These are phyloP conservation scores for Caenorhabditis sinica DNA, from an alignment of 2,888 invertebrate genomes.

Conservation along the genomic window DNA sequence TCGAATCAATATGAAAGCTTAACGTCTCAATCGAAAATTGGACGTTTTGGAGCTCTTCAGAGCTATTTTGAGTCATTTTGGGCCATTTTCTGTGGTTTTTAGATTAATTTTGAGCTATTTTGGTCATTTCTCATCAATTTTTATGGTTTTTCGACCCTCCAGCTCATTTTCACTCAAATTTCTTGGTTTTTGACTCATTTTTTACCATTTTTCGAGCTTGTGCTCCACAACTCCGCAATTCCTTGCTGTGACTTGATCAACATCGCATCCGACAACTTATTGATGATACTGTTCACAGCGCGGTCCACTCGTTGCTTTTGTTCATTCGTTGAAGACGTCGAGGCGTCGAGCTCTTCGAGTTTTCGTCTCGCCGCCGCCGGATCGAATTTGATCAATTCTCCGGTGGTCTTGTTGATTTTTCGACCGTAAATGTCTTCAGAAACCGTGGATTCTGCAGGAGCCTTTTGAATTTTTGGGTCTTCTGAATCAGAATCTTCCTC, in stretches of 20 bases:
- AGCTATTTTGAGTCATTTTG: not conserved
- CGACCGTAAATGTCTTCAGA: constrained; percentile 75
- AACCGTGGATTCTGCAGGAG: not conserved
- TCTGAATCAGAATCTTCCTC: constrained; percentile 50
- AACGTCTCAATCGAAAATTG: too few species aligned
- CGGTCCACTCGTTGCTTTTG: constrained; percentile 64
- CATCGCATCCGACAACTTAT: constrained; percentile 74
- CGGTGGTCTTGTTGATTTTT: constrained; percentile 70
- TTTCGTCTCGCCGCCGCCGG: constrained; percentile 72
- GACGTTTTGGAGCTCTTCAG: not conserved
- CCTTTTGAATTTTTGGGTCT: constrained; percentile 7
- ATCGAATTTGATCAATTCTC: constrained; percentile 73
- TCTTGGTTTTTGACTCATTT: not conserved
- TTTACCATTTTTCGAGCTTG: constrained; percentile 73
- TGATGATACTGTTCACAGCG: constrained; percentile 69
- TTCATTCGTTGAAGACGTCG: constrained; percentile 27
- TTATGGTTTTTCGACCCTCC: not conserved
- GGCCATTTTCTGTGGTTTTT: not conserved
- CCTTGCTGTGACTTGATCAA: constrained; percentile 70
- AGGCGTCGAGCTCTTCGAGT: constrained; percentile 69
- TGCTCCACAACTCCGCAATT: constrained; percentile 70
- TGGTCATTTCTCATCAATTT: not conserved
- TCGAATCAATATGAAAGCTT: too few species aligned
- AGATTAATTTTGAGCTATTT: not conserved
- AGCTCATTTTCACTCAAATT: too few species aligned